Percentiles rank a stretch among this genome's conserved stretches.
These are phyloP conservation scores for Chloropsis cyanopogon DNA, from an alignment of 2,113 vertebrate species.

Conservation along the genomic window DNA sequence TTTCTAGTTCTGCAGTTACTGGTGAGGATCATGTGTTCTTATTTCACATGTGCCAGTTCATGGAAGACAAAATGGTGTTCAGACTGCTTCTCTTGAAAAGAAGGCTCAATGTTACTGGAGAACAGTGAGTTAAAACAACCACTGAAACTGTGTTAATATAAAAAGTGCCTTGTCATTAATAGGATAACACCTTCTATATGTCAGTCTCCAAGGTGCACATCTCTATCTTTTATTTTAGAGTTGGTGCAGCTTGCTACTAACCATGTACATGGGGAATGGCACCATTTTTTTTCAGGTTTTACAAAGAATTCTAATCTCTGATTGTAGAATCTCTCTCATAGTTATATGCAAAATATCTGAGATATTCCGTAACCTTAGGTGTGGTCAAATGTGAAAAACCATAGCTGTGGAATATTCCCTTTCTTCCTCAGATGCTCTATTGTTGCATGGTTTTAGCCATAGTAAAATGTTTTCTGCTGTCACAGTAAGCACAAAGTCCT, in stretches of 20 bases:
- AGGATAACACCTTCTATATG: neutral
- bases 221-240: neutral
- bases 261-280: accelerated
- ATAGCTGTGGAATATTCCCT: neutral
- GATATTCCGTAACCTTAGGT: neutral
- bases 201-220: neutral
- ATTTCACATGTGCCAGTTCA: neutral
- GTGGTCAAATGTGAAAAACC: neutral
- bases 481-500: neutral
- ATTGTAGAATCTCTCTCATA: neutral
- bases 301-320: neutral
- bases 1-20: neutral
- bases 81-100: neutral
- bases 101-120: neutral
- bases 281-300: neutral
- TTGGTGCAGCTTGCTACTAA: neutral
- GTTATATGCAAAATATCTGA: neutral
- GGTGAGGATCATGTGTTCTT: neutral
- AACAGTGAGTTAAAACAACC: neutral
- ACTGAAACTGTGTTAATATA: neutral
- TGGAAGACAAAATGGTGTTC: neutral
- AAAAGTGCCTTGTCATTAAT: neutral
- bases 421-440: neutral
- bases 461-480: neutral
- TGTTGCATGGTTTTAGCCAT: neutral